Evolutionary conservation across 2,797 vertebrate genomes (phyloP).

Genomic region (Thripadectes ignobilis): DNA sequence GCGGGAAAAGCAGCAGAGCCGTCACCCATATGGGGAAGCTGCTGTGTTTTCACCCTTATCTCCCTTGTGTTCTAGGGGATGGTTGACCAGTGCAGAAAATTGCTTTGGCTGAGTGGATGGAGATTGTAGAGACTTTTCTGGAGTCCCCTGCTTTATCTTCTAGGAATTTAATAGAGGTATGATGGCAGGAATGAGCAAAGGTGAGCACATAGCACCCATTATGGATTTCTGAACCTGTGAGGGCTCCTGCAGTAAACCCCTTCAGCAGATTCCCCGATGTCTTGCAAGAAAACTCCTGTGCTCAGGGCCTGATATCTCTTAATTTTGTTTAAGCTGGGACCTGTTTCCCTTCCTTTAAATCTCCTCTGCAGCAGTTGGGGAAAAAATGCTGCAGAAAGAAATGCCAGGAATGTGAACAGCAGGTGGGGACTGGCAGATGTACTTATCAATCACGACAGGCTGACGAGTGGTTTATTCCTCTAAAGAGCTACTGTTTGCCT

Average conservation of each 20-base stretch:
- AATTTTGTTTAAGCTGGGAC: background rate
- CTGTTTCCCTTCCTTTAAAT: constrained; percentile 12
- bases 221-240: background rate
- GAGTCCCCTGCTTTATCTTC: background rate
- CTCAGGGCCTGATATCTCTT: background rate
- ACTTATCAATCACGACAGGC: constrained; percentile 61
- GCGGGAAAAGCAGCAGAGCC: background rate
- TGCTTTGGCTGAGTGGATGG: background rate
- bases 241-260: background rate
- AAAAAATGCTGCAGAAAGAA: constrained; percentile 47
- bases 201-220: background rate
- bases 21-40: background rate
- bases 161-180: background rate
- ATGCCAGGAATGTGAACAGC: constrained; percentile 54
- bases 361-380: constrained; percentile 28
- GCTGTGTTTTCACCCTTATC: background rate
- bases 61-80: background rate
- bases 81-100: background rate
- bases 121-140: background rate
- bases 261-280: background rate
- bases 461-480: constrained; percentile 56
- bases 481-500: constrained; percentile 65
- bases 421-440: constrained; percentile 56
- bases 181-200: background rate
- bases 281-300: background rate